A percentile compares a stretch with the other conserved stretches of the same genome.
These are phyloP conservation scores for Laticauda colubrina DNA, from an alignment of 2,113 vertebrate genomes.

Conservation along the genomic window DNA sequence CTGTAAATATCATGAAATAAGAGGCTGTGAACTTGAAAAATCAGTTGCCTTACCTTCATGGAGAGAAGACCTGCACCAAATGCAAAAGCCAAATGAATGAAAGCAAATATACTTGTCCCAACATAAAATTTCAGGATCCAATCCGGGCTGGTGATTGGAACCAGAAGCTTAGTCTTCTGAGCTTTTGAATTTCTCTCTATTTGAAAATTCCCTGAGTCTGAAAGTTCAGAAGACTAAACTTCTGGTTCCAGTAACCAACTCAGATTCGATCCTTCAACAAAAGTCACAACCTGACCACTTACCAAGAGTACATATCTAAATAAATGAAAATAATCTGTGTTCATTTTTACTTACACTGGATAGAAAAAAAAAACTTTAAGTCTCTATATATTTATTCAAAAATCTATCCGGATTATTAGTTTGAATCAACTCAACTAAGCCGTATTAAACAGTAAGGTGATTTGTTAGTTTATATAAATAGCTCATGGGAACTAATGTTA, in stretches of 20 bases:
- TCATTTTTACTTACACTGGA: not conserved
- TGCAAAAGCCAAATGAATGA: not conserved
- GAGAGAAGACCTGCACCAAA: not conserved
- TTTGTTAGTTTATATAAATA: not conserved
- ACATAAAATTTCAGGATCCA: not conserved
- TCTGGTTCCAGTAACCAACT: not conserved
- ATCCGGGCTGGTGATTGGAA: not conserved
- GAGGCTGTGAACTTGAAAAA: not conserved
- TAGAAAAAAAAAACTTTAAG: not conserved
- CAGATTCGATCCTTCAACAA: not conserved
- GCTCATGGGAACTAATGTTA: not conserved
- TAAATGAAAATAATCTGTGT: not conserved
- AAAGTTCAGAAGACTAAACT: not conserved
- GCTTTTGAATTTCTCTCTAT: not conserved
- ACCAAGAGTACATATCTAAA: not conserved
- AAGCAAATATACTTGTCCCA: not conserved
- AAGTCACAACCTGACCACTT: not conserved
- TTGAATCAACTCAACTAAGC: not conserved
- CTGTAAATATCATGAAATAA: not conserved
- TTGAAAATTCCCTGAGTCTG: not conserved
- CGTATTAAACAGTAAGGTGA: not conserved
- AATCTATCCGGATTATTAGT: not conserved
- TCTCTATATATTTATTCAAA: not conserved
- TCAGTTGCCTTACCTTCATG: not conserved
- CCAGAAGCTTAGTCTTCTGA: not conserved